phyloP scores from a whole-genome alignment of 2,888 invertebrate species.

The Camptogramma bilineatum region DNA sequence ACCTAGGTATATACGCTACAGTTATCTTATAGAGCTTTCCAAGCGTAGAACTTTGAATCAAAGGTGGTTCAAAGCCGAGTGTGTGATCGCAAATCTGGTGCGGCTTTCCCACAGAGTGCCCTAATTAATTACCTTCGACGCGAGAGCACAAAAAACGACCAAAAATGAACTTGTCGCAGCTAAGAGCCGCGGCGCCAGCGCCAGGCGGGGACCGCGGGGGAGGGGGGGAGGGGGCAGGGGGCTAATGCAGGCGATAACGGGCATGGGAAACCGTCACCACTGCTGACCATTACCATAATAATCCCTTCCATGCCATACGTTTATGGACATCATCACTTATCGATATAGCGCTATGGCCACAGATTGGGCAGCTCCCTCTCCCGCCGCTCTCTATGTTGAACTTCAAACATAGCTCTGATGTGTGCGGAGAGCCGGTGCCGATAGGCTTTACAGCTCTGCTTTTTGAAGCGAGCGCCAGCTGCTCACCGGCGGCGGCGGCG shows the following conservation, averaged over 20 bases:
- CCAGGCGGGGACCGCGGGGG: constrained; percentile 35
- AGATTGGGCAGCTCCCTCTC: constrained; percentile 8
- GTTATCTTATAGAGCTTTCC: background rate
- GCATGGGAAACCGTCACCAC: constrained; percentile 67
- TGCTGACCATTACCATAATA: constrained; percentile 52
- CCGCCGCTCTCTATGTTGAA: constrained; percentile 12
- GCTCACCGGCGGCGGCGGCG: background rate
- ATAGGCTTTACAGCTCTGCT: constrained; percentile 16
- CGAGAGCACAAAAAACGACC: constrained; percentile 69
- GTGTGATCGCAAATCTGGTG: constrained; percentile 56
- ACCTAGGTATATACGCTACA: background rate
- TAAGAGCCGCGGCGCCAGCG: constrained; percentile 79
- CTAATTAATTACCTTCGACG: constrained; percentile 79
- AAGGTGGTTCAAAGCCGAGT: background rate
- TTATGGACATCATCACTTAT: constrained; percentile 32
- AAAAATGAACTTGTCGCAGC: constrained; percentile 64
- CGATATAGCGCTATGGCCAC: constrained; percentile 21
- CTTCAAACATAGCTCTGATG: constrained; percentile 6
- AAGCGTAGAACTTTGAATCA: background rate
- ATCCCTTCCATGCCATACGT: constrained; percentile 37
- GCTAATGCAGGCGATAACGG: constrained; percentile 66
- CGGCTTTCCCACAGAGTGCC: constrained; percentile 63
- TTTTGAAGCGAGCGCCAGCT: constrained; percentile 1
- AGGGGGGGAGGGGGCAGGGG: constrained; percentile 29
- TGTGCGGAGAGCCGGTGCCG: constrained; percentile 7